Evolutionary conservation across 2,113 vertebrate genomes (phyloP).

Genomic region (Etia nguti): DNA sequence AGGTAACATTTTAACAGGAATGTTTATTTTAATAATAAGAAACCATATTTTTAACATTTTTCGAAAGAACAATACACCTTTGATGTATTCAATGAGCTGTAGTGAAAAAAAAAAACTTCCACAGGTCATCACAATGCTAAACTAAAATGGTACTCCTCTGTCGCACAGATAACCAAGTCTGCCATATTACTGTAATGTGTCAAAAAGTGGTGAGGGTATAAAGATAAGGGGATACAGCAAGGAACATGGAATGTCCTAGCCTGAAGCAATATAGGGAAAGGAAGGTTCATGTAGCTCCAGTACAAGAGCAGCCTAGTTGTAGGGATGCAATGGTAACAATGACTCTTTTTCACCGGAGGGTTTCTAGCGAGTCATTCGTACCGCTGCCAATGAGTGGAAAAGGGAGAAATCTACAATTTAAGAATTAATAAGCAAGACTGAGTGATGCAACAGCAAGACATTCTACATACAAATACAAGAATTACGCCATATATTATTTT

Average conservation of each 20-base stretch:
- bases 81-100: neutral
- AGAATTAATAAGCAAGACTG: neutral
- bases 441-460: neutral
- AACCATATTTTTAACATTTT: neutral
- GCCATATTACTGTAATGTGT: neutral
- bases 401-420: neutral
- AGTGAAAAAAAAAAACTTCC: neutral
- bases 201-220: neutral
- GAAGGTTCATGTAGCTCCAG: neutral
- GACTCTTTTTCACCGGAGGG: neutral
- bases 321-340: neutral
- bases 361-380: rapidly evolving
- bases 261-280: neutral
- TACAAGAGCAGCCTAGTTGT: neutral
- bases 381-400: neutral
- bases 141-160: neutral
- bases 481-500: neutral
- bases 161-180: neutral
- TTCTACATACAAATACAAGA: neutral
- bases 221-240: neutral
- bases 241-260: neutral
- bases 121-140: neutral
- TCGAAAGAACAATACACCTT: neutral
- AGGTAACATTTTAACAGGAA: neutral
- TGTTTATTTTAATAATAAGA: neutral